A percentile compares a stretch with the other conserved stretches of the same genome.
These are phyloP conservation scores for Triplophysa tibetana DNA, from an alignment of 2,113 vertebrate genomes.

Conservation along the genomic window DNA sequence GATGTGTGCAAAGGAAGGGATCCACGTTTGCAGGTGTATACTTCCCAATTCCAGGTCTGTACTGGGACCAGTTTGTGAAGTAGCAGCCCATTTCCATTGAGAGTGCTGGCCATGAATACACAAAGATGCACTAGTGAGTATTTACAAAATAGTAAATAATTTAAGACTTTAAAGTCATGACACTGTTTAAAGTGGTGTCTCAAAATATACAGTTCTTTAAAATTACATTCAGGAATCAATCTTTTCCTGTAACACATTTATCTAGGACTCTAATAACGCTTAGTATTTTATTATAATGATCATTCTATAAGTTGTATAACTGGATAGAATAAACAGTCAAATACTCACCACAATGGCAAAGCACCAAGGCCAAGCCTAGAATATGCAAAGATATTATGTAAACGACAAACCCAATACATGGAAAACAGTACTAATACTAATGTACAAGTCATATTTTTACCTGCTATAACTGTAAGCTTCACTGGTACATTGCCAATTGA, in stretches of 20 bases:
- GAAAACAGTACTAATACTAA: not conserved
- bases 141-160: too few relatives aligned
- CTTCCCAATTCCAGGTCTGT: constrained; percentile 74
- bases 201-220: not conserved
- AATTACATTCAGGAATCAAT: not conserved
- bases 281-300: not conserved
- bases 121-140: not conserved
- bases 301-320: too few relatives aligned
- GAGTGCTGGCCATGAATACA: constrained; percentile 62
- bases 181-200: too few relatives aligned
- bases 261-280: not conserved
- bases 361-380: constrained; percentile 69
- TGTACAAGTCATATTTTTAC: constrained; percentile 14
- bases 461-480: constrained; percentile 48
- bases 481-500: not conserved
- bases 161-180: too few relatives aligned
- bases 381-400: constrained; percentile 9
- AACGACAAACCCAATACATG: not conserved
- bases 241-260: not conserved
- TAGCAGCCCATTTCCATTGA: constrained; percentile 82
- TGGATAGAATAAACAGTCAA: not conserved
- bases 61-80: constrained; percentile 90
- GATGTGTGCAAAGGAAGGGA: constrained; percentile 78
- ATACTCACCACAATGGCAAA: constrained; percentile 72
- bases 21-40: constrained; percentile 78